These are phyloP conservation scores for Euwallacea similis DNA, from an alignment of 1,140 invertebrate genomes.

Conservation along the genomic window DNA sequence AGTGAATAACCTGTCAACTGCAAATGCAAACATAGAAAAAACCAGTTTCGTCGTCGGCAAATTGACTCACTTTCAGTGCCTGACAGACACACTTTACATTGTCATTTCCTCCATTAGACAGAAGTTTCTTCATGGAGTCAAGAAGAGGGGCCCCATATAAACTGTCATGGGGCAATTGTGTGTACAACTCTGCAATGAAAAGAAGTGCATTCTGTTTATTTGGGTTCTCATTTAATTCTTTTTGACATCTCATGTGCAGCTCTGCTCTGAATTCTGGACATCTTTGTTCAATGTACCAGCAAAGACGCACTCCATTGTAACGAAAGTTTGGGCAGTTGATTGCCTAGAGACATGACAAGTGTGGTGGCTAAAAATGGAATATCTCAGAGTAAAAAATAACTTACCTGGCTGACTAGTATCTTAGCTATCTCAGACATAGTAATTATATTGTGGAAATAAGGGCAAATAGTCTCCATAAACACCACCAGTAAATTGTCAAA, in stretches of 20 bases:
- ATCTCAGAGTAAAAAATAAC: neutral
- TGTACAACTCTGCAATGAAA: slow-evolving; percentile 51
- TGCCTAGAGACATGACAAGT: slow-evolving; percentile 38
- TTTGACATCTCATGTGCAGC: slow-evolving; percentile 46
- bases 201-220: slow-evolving; percentile 47
- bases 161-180: slow-evolving; percentile 45
- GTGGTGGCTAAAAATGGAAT: neutral
- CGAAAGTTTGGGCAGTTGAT: slow-evolving; percentile 47
- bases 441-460: slow-evolving; percentile 44
- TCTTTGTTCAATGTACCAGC: slow-evolving; percentile 45
- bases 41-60: neutral
- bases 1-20: slow-evolving; percentile 49
- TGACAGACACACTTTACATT: slow-evolving; percentile 61
- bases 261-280: slow-evolving; percentile 46
- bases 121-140: slow-evolving; percentile 44
- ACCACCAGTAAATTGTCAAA: slow-evolving; percentile 49
- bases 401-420: slow-evolving; percentile 47
- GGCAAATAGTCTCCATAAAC: slow-evolving; percentile 48
- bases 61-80: slow-evolving; percentile 55
- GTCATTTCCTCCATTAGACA: slow-evolving; percentile 47
- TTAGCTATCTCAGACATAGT: slow-evolving; percentile 41
- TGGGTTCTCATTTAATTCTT: slow-evolving; percentile 43
- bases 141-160: slow-evolving; percentile 47
- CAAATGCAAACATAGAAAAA: neutral
- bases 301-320: slow-evolving; percentile 50